These are phyloP conservation scores for Pangasius krempfi DNA, from an alignment of 2,797 vertebrate species.

Conservation along the genomic window DNA sequence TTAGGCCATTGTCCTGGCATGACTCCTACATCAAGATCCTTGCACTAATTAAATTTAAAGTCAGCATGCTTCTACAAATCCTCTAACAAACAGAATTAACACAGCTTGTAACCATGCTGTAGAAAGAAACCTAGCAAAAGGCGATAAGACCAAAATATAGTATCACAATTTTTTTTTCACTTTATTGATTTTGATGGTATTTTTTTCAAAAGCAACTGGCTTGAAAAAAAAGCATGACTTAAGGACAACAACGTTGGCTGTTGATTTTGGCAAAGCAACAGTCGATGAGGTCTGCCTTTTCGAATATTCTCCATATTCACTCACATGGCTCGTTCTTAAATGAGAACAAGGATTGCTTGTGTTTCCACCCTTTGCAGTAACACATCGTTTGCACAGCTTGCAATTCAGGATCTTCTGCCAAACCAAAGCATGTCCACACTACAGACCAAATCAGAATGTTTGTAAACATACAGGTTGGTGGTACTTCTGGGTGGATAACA, in stretches of 20 bases:
- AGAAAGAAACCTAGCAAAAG: background rate
- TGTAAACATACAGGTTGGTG: background rate
- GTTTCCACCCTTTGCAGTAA: background rate
- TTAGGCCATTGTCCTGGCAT: conserved; percentile 54
- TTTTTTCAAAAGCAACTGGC: background rate
- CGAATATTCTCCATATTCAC: background rate
- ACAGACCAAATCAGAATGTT: background rate
- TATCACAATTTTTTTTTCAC: background rate
- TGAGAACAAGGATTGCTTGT: background rate
- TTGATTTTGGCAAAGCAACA: background rate
- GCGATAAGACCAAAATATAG: background rate
- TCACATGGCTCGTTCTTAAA: background rate
- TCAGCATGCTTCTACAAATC: conserved; percentile 62
- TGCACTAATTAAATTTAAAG: conserved; percentile 73
- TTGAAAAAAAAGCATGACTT: background rate
- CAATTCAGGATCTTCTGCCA: background rate
- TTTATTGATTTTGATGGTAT: too few species aligned
- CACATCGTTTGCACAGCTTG: background rate
- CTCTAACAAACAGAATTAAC: background rate
- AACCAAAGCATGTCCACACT: background rate
- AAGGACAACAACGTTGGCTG: background rate
- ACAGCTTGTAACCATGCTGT: background rate
- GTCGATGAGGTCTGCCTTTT: background rate
- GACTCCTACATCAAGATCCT: conserved; percentile 58
- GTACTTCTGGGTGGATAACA: background rate